These are phyloP conservation scores for Hermatobates lingyangjiaoensis DNA, from an alignment of 1,140 invertebrate genomes.

Conservation along the genomic window DNA sequence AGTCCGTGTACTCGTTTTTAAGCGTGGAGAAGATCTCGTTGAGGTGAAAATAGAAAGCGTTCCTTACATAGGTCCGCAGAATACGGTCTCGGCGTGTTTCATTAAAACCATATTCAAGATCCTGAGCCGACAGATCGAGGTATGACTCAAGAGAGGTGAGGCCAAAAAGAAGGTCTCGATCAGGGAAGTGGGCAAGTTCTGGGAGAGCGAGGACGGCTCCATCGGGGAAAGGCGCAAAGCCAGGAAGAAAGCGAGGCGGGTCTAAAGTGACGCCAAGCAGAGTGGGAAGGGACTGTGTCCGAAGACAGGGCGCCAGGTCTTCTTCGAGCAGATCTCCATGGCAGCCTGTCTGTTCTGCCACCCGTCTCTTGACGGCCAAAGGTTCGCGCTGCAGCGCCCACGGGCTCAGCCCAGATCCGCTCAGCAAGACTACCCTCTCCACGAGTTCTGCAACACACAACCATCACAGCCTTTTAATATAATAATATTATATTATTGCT, in stretches of 20 bases:
- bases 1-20: slow-evolving; percentile 84
- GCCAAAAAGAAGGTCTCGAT: slow-evolving; percentile 54
- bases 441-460: slow-evolving; percentile 47
- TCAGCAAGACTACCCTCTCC: slow-evolving; percentile 75
- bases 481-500: not conserved
- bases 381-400: slow-evolving; percentile 86
- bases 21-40: slow-evolving; percentile 80
- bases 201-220: slow-evolving; percentile 41
- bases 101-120: slow-evolving; percentile 67
- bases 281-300: slow-evolving; percentile 46
- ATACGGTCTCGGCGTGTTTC: slow-evolving; percentile 64
- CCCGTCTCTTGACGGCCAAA: slow-evolving; percentile 52
- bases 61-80: slow-evolving; percentile 68
- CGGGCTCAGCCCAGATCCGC: slow-evolving; percentile 82
- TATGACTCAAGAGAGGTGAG: slow-evolving; percentile 56
- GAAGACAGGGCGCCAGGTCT: slow-evolving; percentile 65
- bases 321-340: slow-evolving; percentile 54
- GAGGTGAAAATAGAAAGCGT: slow-evolving; percentile 71
- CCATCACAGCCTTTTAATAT: not conserved
- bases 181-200: slow-evolving; percentile 65
- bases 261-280: slow-evolving; percentile 50
- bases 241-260: slow-evolving; percentile 56
- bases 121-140: slow-evolving; percentile 34
- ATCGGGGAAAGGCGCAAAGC: slow-evolving; percentile 77
- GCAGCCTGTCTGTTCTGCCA: slow-evolving; percentile 57